Conservation (phyloP, 2,888 invertebrate genomes). For the Eupithecia abbreviata region DNA sequence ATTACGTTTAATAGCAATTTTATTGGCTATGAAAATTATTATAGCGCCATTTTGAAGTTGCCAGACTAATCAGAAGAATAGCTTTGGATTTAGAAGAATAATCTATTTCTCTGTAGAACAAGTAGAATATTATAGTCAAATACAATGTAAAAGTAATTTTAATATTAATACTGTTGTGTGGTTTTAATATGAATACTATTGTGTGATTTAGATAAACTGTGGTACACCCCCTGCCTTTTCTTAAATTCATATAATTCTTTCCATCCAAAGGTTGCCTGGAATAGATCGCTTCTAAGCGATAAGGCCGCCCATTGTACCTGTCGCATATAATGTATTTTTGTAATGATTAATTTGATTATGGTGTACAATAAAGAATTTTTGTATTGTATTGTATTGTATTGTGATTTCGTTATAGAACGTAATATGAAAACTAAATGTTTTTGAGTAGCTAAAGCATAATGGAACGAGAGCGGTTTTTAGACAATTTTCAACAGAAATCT, state of each 20-base stretch:
- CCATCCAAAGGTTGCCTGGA: too few species aligned
- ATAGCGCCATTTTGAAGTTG: slow-evolving; percentile 64
- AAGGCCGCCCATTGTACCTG: too few species aligned
- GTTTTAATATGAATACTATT: too few species aligned
- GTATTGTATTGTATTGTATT: too few species aligned
- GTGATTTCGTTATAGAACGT: not conserved
- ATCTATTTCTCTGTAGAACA: slow-evolving; percentile 11
- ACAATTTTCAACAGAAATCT: too few species aligned
- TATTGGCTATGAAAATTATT: slow-evolving; percentile 66
- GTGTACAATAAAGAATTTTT: too few species aligned
- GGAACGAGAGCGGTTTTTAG: not conserved
- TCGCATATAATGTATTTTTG: too few species aligned
- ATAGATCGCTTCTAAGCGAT: too few species aligned
- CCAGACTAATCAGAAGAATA: slow-evolving; percentile 65
- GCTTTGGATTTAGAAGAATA: slow-evolving; percentile 56
- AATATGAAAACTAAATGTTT: not conserved
- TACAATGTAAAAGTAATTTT: not conserved
- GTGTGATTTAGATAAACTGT: too few species aligned
- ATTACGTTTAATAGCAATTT: slow-evolving; percentile 64
- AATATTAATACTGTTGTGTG: not conserved
- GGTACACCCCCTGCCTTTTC: too few species aligned
- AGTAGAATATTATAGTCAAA: not conserved
- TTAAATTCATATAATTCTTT: too few species aligned
- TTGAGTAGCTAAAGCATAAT: not conserved
- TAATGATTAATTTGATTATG: too few species aligned